A percentile compares a stretch with the other conserved stretches of the same genome.
These are phyloP conservation scores for Pluvianellus socialis DNA, from an alignment of 2,113 vertebrate genomes.

Conservation along the genomic window DNA sequence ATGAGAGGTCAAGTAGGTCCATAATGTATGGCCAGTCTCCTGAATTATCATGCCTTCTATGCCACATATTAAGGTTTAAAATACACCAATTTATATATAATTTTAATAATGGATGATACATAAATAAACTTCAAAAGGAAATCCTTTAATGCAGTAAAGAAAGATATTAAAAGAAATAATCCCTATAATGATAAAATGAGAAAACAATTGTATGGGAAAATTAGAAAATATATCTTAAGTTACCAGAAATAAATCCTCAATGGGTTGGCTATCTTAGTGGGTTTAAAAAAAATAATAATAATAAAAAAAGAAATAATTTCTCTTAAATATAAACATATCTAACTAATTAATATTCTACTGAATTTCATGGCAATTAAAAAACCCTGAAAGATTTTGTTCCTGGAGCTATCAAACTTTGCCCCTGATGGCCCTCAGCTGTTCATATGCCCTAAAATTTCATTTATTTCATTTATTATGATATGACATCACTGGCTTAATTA, in stretches of 20 bases:
- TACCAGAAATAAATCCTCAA: background rate
- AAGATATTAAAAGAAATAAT: background rate
- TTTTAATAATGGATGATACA: background rate
- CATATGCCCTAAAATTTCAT: background rate
- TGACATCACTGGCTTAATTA: background rate
- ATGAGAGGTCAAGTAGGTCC: rapidly evolving
- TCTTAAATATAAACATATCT: background rate
- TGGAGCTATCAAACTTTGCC: background rate
- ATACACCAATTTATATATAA: background rate
- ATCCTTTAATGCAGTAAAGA: background rate
- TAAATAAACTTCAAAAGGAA: background rate
- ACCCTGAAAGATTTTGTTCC: background rate
- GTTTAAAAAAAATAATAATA: background rate
- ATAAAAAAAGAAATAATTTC: background rate
- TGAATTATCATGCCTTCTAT: background rate
- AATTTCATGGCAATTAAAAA: background rate
- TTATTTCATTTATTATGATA: background rate
- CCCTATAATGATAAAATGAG: background rate
- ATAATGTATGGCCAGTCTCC: background rate
- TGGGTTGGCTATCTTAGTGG: background rate
- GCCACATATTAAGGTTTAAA: background rate
- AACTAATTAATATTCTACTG: background rate
- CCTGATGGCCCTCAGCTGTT: background rate
- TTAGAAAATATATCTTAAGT: background rate
- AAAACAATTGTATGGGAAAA: background rate